Evolutionary conservation across 2,797 vertebrate genomes (phyloP).

Genomic region (Fratercula arctica): DNA sequence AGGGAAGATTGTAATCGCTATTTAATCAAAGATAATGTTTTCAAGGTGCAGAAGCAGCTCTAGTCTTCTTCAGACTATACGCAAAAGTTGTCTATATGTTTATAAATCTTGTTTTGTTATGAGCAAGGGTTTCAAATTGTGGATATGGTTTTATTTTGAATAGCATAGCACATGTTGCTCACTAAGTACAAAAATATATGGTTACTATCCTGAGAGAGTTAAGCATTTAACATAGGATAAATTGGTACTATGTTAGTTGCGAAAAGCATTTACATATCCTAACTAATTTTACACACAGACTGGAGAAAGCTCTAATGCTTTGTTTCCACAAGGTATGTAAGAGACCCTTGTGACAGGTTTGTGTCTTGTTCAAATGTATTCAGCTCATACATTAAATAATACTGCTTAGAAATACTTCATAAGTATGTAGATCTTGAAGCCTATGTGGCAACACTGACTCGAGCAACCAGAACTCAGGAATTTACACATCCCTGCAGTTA

Average conservation of each 20-base stretch:
- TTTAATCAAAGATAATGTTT: slow-evolving; percentile 28
- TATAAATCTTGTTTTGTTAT: background rate
- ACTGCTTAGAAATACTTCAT: background rate
- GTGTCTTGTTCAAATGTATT: background rate
- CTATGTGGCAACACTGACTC: background rate
- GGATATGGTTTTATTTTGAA: background rate
- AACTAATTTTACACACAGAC: background rate
- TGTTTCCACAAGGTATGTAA: background rate
- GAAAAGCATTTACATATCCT: background rate
- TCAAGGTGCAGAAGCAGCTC: background rate
- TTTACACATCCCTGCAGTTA: background rate
- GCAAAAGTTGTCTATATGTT: background rate
- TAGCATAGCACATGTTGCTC: background rate
- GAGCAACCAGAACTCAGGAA: background rate
- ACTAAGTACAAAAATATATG: background rate
- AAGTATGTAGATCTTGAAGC: background rate
- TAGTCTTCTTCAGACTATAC: background rate
- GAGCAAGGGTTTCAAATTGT: background rate
- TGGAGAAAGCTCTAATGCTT: background rate
- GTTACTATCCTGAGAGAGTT: background rate
- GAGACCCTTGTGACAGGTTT: background rate
- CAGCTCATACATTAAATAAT: background rate
- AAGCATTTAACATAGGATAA: background rate
- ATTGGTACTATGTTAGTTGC: background rate
- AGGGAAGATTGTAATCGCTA: slow-evolving; percentile 17